A percentile compares a stretch with the other conserved stretches of the same genome.
Evolutionary conservation across 1,140 invertebrate species (phyloP).

Genomic region (Saccostrea cuccullata): DNA sequence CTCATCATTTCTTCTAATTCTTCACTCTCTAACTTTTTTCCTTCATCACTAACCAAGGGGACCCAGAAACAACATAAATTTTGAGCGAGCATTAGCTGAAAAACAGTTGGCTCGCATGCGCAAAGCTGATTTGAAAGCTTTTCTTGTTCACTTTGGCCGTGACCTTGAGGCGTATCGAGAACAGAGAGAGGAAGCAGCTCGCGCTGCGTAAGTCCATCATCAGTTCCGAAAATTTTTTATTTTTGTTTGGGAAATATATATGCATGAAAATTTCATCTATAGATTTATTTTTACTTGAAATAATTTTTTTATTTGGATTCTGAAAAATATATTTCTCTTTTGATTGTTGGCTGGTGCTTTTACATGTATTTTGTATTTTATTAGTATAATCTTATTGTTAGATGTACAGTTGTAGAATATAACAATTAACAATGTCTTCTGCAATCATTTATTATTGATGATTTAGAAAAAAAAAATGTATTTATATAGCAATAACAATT

Average conservation of each 20-base stretch:
- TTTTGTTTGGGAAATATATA: not conserved
- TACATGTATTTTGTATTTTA: no score
- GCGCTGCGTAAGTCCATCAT: not conserved
- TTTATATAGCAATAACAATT: no score
- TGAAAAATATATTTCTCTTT: no score
- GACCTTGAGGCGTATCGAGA: constrained; percentile 58
- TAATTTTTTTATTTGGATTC: no score
- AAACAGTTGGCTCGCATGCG: constrained; percentile 67
- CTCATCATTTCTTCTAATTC: constrained; percentile 35
- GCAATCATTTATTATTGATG: no score
- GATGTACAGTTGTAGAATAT: no score
- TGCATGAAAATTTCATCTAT: not conserved
- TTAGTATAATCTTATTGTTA: no score
- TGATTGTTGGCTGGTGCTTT: no score
- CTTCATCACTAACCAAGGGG: constrained; percentile 52
- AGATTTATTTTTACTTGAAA: not conserved
- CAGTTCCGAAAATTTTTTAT: constrained; percentile 5
- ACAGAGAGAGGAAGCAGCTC: constrained; percentile 40
- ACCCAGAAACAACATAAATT: constrained; percentile 64
- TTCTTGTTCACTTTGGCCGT: constrained; percentile 68
- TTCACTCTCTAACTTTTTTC: constrained; percentile 47
- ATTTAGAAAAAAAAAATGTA: no score
- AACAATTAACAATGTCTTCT: no score
- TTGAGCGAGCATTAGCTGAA: constrained; percentile 66
- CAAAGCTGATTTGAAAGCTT: constrained; percentile 67